Base-by-base conservation (phyloP, 2,888 invertebrate genomes). In the Agelastica alni region DNA sequence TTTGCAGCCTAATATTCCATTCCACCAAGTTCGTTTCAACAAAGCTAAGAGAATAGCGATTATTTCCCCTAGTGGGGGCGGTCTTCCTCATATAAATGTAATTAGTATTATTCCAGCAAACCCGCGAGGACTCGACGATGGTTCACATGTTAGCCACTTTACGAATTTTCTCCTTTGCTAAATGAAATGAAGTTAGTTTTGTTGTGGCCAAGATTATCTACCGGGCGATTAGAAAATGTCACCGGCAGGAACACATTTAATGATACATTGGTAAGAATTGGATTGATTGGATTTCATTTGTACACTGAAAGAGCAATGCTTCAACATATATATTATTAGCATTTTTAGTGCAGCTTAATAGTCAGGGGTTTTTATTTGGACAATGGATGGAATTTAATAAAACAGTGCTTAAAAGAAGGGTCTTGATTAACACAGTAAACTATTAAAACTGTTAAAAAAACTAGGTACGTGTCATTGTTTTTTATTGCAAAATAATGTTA, bases 41-140 rank as follows among this genome's bases (percentile, higher is more conserved):
- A 39, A 48, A 39, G 30, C 39, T 16, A 18, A 46, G 26, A 41
- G 20, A 41, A 49, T 41, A 14, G 49, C 13, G 49, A 49, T 49
- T 41, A 49, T 49, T 49, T 49, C 49, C 37, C 42, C 32, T 49
- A 20, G 28, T 20, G 20, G 37, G 17, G 18, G 48, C 39, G 41
- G 49, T 49, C 49, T 41, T 49, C 42, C 49, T 49, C 49, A 53
- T 56, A 53, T 53, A 56, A 56, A 56, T 45, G 48, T 53, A 56
- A 56, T 56, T 56, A 56, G 48, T 49, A 36, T 31, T 51, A 46
- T 36, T 51, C 22, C 37, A 48, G 41, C 22, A 45, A n/a, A 45
- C 45, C 45, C 37, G 31, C 30, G 34, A 22, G 22, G 36, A 31
- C 30, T 26, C 37, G 6, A 51, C 12, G 39, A 43, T 42, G 47